These are phyloP conservation scores for Aurelia coerulea DNA, from an alignment of 30 jellyfish, hydroid and myxozoan species.

Conservation along the genomic window DNA sequence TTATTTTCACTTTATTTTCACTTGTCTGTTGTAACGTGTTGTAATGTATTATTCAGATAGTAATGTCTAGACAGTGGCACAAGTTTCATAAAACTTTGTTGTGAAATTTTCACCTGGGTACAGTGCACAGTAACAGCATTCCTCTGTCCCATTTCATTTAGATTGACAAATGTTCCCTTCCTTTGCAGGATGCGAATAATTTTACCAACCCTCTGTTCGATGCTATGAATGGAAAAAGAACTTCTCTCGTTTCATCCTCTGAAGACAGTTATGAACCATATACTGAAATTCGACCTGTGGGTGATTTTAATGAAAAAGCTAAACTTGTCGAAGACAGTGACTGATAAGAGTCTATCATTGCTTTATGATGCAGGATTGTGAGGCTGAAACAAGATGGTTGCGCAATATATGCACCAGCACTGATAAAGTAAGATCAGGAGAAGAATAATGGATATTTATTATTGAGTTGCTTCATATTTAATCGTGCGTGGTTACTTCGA, in stretches of 20 bases:
- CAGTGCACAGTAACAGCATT: background rate
- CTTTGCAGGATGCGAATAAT: conserved; percentile 36
- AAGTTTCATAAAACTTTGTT: background rate
- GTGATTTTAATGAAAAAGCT: conserved; percentile 34
- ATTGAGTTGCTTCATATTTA: too few species aligned
- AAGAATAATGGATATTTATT: too few species aligned
- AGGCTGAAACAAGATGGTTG: too few species aligned
- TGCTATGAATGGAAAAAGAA: conserved; percentile 19
- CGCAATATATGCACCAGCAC: too few species aligned
- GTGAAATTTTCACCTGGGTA: background rate
- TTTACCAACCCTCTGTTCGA: conserved; percentile 44
- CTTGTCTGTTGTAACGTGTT: too few species aligned
- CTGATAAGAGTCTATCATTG: background rate
- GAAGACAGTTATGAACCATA: conserved; percentile 26
- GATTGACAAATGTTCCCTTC: background rate
- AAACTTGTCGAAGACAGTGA: conserved; percentile 39
- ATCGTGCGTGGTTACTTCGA: too few species aligned
- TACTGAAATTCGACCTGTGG: conserved; percentile 15
- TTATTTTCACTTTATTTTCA: too few species aligned
- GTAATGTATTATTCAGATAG: too few species aligned
- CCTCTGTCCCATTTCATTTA: background rate
- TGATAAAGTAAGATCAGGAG: too few species aligned
- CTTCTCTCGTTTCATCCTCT: background rate
- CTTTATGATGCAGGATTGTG: too few species aligned
- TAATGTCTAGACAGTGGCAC: too few species aligned